A percentile compares a stretch with the other conserved stretches of the same genome.
These are phyloP conservation scores for Aegotheles bennettii DNA, from an alignment of 2,113 vertebrate species.

Conservation along the genomic window DNA sequence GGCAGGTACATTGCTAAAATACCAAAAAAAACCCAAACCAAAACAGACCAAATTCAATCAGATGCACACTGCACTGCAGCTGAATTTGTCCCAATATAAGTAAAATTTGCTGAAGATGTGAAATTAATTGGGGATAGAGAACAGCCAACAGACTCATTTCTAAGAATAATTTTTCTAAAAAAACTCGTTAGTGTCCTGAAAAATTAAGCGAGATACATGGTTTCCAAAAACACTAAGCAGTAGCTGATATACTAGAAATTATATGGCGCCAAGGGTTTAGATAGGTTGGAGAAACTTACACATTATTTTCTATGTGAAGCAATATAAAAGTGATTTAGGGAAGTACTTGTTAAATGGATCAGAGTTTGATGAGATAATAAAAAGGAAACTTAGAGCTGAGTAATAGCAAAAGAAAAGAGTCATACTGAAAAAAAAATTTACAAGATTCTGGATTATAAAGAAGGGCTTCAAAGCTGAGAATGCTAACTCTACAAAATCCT, in stretches of 20 bases:
- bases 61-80: background rate
- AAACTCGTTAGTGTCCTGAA: background rate
- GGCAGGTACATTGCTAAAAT: background rate
- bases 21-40: background rate
- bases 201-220: background rate
- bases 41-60: background rate
- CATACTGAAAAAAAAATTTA: background rate
- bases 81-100: background rate
- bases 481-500: background rate
- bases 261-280: background rate
- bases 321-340: background rate
- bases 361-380: background rate
- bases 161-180: slow-evolving; percentile 50
- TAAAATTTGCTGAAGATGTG: slow-evolving; percentile 13
- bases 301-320: background rate
- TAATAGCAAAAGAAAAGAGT: slow-evolving; percentile 12
- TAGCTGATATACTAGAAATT: background rate
- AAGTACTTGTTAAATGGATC: background rate
- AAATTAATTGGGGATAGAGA: slow-evolving; percentile 28
- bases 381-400: slow-evolving; percentile 17
- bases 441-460: background rate
- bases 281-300: background rate
- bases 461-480: background rate
- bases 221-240: background rate
- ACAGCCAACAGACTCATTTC: background rate